Evolutionary conservation across 1,140 invertebrate genomes (phyloP).

Genomic region (Galleria mellonella): DNA sequence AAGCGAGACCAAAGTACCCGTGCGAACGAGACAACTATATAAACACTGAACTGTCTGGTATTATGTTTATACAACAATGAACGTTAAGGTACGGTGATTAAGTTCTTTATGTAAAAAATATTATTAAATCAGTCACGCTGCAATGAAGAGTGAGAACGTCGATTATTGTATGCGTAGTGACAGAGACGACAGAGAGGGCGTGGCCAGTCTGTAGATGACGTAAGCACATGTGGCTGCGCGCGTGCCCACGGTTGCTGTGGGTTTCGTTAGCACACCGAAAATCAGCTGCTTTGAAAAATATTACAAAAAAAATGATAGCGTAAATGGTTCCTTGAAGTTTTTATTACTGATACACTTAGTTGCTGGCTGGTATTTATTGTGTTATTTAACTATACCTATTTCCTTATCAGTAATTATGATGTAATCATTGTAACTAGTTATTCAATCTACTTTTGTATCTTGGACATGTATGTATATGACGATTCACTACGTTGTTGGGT

Average conservation of each 20-base stretch:
- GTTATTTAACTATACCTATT: too few relatives aligned
- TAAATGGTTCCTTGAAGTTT: too few relatives aligned
- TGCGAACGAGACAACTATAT: conserved; percentile 23
- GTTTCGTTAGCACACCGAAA: conserved; percentile 43
- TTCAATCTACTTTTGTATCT: too few relatives aligned
- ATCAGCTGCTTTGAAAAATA: conserved; percentile 51
- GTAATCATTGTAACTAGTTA: too few relatives aligned
- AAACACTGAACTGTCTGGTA: conserved; percentile 4
- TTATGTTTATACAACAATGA: conserved; percentile 15
- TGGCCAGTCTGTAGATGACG: conserved; percentile 33
- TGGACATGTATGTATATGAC: too few relatives aligned
- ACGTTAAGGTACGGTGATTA: conserved; percentile 9
- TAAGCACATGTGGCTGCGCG: conserved; percentile 40
- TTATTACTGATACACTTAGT: too few relatives aligned
- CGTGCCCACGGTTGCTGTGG: conserved; percentile 39
- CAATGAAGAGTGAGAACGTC: conserved; percentile 29
- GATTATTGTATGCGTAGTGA: conserved; percentile 18
- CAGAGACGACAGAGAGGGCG: conserved; percentile 39
- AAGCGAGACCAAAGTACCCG: conserved; percentile 8
- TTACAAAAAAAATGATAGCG: conserved; percentile 27
- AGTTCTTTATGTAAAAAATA: background rate
- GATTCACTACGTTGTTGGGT: too few relatives aligned
- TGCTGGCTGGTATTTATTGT: too few relatives aligned
- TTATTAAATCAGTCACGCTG: conserved; percentile 30
- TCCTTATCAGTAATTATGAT: too few relatives aligned